Evolutionary conservation across 37 sponge, comb jelly and placozoan species (phyloP), one percentile per base, ranked within the genome.

Genomic region (Chondrosia reniformis): DNA sequence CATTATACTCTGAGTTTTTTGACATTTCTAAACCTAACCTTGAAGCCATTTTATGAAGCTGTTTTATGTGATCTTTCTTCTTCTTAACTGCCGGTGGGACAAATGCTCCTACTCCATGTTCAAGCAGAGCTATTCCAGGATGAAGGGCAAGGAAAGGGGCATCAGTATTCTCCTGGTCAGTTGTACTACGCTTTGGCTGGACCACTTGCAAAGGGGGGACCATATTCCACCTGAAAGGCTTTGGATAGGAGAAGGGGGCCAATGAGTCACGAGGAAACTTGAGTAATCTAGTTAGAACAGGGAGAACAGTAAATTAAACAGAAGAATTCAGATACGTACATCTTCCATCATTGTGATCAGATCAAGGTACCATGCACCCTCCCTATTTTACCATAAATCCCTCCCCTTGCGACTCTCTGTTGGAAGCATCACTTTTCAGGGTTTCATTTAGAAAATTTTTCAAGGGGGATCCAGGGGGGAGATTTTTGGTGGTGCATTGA

Each of bases 131-230:
- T 13, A 94, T 78, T 22, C 87, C 87, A 24, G 39, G 76, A 62
- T 81, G 94, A 3, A 87, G 76, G 40, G 84, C 78, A 76, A 76
- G 86, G 19, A 82, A 44, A 1, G 82, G 84, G 24, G 59, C 62
- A 22, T 52, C 43, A 39, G 21, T 42, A 4, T 55, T 34, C 27
- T 76, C 67, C 44, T 45, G 31, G 28, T 75, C 1, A n/a, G 40
- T 39, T 27, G 42, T 46, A 9, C 49, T 22, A 33, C 39, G 46
- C 37, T 42, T 12, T 30, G 83, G 79, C 12, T 61, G 38, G n/a
- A 87, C 13, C 41, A 94, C 28, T 33, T 81, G 75, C 24, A 78
- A 67, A 0, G 81, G 74, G 28, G 82, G 39, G 15, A 89, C 76
- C 56, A 84, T 84, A 65, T 89, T 87, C 86, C 91, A 89, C 13